Conservation (phyloP, 2,113 vertebrate genomes). For the Todiramphus saurophagus region DNA sequence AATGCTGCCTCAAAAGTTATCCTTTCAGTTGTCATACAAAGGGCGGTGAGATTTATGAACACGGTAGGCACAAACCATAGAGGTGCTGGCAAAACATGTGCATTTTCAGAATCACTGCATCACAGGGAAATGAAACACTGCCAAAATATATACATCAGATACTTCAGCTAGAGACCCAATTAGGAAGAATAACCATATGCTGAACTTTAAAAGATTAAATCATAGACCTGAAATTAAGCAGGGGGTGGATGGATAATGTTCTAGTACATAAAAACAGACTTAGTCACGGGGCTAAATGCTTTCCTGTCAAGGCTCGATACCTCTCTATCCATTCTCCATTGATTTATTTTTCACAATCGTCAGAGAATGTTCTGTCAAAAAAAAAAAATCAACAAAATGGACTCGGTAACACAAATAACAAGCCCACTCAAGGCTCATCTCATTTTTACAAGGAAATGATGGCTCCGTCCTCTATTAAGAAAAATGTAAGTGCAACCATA, state of each 20-base stretch:
- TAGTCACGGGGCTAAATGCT: not conserved
- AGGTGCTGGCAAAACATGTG: not conserved
- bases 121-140: not conserved
- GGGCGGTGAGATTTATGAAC: not conserved
- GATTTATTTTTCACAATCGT: not conserved
- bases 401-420: constrained; percentile 2
- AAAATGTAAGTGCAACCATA: not conserved
- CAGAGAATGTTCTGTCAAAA: not conserved
- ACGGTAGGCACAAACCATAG: rapidly evolving
- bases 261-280: not conserved
- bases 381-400: not conserved
- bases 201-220: not conserved
- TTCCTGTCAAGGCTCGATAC: not conserved
- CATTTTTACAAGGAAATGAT: not conserved
- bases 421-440: not conserved
- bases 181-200: not conserved
- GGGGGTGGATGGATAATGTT: not conserved
- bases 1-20: not conserved
- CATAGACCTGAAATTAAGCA: not conserved
- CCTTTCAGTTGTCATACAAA: not conserved
- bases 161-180: not conserved
- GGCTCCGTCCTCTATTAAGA: not conserved
- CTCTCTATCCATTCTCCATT: not conserved
- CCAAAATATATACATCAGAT: not conserved
- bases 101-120: not conserved